phyloP scores from a whole-genome alignment of 2,888 invertebrate species.

The Megalurothrips usitatus region DNA sequence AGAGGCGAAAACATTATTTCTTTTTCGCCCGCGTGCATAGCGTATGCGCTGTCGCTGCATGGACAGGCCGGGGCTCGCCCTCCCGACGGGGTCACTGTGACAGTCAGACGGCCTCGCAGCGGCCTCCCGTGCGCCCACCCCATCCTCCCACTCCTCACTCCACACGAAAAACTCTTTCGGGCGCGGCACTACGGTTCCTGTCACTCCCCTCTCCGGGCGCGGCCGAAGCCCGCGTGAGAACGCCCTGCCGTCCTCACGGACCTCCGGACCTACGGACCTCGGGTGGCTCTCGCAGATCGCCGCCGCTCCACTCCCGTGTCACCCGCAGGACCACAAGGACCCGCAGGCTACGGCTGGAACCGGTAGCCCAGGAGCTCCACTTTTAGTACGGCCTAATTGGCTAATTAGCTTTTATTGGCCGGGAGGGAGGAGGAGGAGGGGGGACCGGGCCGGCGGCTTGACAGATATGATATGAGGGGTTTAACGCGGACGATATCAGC shows the following conservation, averaged over 20 bases:
- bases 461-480: background rate
- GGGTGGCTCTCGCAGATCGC: background rate
- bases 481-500: background rate
- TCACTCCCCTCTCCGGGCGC: background rate
- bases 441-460: background rate
- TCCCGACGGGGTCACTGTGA: no score
- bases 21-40: no score
- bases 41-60: no score
- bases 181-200: no score
- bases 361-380: slow-evolving; percentile 15
- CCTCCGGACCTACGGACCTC: background rate
- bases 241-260: background rate
- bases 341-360: slow-evolving; percentile 7
- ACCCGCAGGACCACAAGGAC: background rate
- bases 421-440: background rate
- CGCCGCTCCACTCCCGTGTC: background rate
- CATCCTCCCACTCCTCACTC: no score
- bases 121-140: no score
- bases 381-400: slow-evolving; percentile 22
- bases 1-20: no score
- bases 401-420: slow-evolving; percentile 22
- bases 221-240: background rate
- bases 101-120: no score
- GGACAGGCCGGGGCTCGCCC: no score
- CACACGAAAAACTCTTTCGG: no score